phyloP scores from a whole-genome alignment of 2,797 vertebrate species.

The Numenius phaeopus region DNA sequence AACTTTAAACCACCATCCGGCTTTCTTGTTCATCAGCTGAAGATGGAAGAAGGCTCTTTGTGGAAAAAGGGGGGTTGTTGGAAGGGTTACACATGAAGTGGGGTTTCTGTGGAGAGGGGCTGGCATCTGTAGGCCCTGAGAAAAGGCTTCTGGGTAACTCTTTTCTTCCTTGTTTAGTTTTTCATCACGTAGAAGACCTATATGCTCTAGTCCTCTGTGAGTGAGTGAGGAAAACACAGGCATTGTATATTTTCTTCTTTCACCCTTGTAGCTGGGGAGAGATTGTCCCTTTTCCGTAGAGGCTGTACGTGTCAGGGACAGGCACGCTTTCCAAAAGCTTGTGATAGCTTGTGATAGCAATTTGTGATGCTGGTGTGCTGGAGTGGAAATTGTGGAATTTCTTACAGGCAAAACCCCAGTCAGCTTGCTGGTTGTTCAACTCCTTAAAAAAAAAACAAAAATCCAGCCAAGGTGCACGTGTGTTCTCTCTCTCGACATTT shows the following conservation, averaged over 20 bases:
- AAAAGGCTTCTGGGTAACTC: neutral
- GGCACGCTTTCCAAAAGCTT: neutral
- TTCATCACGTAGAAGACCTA: neutral
- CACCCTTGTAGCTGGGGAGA: neutral
- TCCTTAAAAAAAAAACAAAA: too few species aligned
- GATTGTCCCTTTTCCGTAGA: neutral
- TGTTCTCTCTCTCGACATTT: too few species aligned
- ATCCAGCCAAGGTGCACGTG: too few species aligned
- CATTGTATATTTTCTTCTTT: neutral
- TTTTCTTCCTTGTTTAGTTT: neutral
- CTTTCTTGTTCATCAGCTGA: neutral
- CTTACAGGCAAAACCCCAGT: too few species aligned
- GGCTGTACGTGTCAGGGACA: neutral
- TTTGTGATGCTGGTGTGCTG: too few species aligned
- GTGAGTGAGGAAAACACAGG: neutral
- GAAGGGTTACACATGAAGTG: neutral
- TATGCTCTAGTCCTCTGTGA: neutral
- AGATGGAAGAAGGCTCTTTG: neutral
- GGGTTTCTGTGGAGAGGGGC: neutral
- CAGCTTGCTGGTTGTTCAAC: too few species aligned
- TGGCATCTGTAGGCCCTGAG: neutral
- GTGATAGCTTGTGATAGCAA: neutral
- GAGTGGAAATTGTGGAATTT: too few species aligned
- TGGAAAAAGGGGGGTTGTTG: neutral
- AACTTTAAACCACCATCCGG: neutral